Evolutionary conservation across 2,113 vertebrate genomes (phyloP), one percentile per base, ranked within the genome.

Genomic region (Electrona antarctica): DNA sequence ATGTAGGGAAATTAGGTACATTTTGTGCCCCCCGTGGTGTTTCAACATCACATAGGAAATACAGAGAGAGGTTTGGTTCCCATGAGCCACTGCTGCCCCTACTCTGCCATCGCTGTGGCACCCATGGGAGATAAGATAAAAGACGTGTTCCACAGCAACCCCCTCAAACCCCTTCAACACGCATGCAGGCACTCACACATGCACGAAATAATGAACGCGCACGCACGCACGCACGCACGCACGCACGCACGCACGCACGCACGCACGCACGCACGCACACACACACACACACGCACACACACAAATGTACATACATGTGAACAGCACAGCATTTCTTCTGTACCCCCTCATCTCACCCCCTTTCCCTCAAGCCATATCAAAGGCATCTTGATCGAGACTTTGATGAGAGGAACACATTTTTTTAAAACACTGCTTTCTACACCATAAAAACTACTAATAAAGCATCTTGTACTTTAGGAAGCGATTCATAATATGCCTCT

Each of bases 71-170:
- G 81, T 82, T 76, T 67, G 76, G 84, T 75, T 91, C 91, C 91
- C 91, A 89, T 85, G 90, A 91, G 91, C 84, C 89, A 78, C 73
- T 60, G 60, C 84, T 89, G 73, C 79, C 86, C 84, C 87, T 84
- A 55, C 80, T 81, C 85, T 87, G 80, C 82, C 84, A 87, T 86
- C 69, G 77, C 84, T 68, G 67, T 76, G 77, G 82, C 82, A 92
- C 92, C 91, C 92, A 89, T 89, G 92, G 91, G 91, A 93, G 84
- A 84, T 69, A 77, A 92, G 89, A 93, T 93, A 88, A 92, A 93
- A 93, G 90, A 87, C 81, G 69, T 66, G 80, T 82, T 86, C 84
- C 67, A 81, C 73, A 85, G 85, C 84, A 85, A 74, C 83, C 82
- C 89, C 79, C 77, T 28, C 52, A 14, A 47, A 55, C 70, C 57